Base-by-base conservation (phyloP, 2,888 invertebrate species). In the Cyclophora punctaria region DNA sequence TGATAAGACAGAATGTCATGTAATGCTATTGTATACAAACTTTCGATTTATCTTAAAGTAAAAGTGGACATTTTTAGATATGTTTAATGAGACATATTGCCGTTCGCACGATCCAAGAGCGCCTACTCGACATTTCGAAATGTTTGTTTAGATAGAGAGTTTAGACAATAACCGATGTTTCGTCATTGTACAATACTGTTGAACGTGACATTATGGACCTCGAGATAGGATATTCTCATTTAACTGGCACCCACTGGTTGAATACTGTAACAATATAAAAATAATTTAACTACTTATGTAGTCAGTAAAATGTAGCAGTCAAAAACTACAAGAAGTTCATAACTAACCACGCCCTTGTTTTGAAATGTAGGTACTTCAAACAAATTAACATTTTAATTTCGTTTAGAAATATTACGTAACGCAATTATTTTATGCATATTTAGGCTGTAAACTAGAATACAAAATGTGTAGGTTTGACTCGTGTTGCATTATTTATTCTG, bases 1-100 rank as follows among this genome's bases (percentile, higher is more conserved):
- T 66, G 84, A 86, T 86, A 83, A 82, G 74, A 63, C 67, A 62
- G 73, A 59, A 51, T 84, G 83, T 85, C 85, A 80, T 85, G 66
- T 66, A 63, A 59, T 61, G 62, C 73, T 63, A 79, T 81, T 82
- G 80, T 82, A 63, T 66, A 72, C 78, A 75, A 76, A 80, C 81
- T 84, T 86, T 86, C 84, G 76, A 78, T 80, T 37, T 62, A 67
- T 56, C 67, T 59, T 52, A 71, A 66, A 75, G 81, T 78, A 84
- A 83, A 84, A 85, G 81, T 76, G 69, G 59, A 72, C 67, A 71
- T 75, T 80, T 55, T 79, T 75, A 71, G 80, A 75, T 76, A 66
- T 71, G 66, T 61, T 69, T 78, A 83, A 83, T 82, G 80, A 83
- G 77, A 77, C 68, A 67, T 71, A 75, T 79, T 78, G 75, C 71